phyloP scores from a whole-genome alignment of 2,888 invertebrate species.

The Macrophya alboannulata region DNA sequence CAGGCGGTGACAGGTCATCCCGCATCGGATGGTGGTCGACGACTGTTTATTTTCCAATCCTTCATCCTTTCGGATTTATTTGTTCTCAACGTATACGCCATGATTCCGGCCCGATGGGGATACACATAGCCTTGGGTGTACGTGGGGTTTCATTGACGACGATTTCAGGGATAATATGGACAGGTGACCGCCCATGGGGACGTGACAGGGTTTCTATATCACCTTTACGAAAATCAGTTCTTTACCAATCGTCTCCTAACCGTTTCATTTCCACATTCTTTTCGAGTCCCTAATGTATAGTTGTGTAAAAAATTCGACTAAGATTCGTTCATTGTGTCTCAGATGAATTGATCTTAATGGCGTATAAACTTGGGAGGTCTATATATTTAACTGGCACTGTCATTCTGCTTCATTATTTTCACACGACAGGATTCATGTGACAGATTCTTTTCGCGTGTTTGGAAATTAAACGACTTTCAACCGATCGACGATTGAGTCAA shows the following conservation, averaged over 20 bases:
- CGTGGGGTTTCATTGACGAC: slow-evolving; percentile 15
- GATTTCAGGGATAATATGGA: slow-evolving; percentile 37
- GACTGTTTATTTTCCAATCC: slow-evolving; percentile 56
- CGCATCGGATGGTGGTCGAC: slow-evolving; percentile 62
- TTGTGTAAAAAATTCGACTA: neutral
- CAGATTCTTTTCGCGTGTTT: neutral
- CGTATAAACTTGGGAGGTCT: neutral
- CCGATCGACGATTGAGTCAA: neutral
- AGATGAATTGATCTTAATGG: neutral
- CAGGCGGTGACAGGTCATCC: slow-evolving; percentile 76
- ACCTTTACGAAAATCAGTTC: neutral
- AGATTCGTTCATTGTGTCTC: neutral
- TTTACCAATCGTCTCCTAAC: neutral
- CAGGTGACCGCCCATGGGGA: slow-evolving; percentile 46
- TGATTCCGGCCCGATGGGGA: slow-evolving; percentile 39
- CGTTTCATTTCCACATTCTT: neutral
- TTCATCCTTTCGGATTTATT: slow-evolving; percentile 53
- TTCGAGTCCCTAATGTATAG: neutral
- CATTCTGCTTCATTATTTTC: neutral
- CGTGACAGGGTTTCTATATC: slow-evolving; percentile 35
- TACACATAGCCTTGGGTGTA: slow-evolving; percentile 11
- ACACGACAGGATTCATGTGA: neutral
- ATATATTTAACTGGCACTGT: neutral
- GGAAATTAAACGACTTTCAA: neutral
- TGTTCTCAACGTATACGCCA: slow-evolving; percentile 37